Percentiles rank a stretch among this genome's conserved stretches.
These are phyloP conservation scores for Bujurquina vittata DNA, from an alignment of 2,113 vertebrate genomes.

Conservation along the genomic window DNA sequence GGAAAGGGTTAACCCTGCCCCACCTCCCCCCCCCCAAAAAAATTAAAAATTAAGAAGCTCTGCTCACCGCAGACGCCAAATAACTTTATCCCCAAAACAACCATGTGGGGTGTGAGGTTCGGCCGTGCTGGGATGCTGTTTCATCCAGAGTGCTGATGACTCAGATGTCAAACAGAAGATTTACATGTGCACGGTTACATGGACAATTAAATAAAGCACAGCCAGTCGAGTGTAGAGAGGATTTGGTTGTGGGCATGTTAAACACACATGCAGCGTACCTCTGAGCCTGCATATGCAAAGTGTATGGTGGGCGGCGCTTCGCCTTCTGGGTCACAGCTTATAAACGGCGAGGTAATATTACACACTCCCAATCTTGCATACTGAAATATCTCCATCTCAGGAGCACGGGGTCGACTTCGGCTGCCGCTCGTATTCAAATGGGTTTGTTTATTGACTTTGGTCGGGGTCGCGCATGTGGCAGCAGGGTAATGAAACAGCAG, in stretches of 20 bases:
- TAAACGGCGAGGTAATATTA: slow-evolving; percentile 52
- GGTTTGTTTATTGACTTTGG: slow-evolving; percentile 72
- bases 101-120: slow-evolving; percentile 30
- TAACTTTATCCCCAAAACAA: slow-evolving; percentile 57
- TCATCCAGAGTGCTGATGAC: slow-evolving; percentile 28
- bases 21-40: neutral
- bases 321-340: slow-evolving; percentile 54
- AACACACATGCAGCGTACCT: neutral
- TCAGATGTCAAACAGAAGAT: slow-evolving; percentile 30
- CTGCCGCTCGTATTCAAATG: slow-evolving; percentile 57
- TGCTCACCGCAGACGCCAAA: slow-evolving; percentile 34
- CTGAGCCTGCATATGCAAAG: slow-evolving; percentile 54
- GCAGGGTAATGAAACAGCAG: slow-evolving; percentile 60
- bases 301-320: slow-evolving; percentile 19
- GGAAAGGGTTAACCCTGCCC: slow-evolving; percentile 90
- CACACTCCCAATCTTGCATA: slow-evolving; percentile 61
- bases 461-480: slow-evolving; percentile 42
- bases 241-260: slow-evolving; percentile 25
- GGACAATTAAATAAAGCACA: slow-evolving; percentile 16
- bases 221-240: slow-evolving; percentile 4
- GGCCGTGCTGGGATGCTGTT: slow-evolving; percentile 24
- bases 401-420: slow-evolving; percentile 1
- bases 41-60: slow-evolving; percentile 58
- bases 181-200: neutral
- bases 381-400: slow-evolving; percentile 65